These are phyloP conservation scores for Oxyura jamaicensis DNA, from an alignment of 2,113 vertebrate species.

Conservation along the genomic window DNA sequence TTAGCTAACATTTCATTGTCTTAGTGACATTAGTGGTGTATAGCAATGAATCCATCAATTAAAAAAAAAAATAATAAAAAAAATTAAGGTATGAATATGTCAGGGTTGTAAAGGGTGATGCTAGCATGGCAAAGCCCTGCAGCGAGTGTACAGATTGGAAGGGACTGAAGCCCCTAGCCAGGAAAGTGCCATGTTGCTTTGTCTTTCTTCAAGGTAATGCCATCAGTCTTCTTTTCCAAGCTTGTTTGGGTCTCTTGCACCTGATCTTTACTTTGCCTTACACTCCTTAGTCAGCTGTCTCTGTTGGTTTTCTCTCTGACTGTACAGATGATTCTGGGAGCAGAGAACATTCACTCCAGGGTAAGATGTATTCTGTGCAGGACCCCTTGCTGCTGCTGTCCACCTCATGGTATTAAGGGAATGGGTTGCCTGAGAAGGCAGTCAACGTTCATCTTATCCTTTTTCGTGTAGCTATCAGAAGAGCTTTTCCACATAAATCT, in stretches of 20 bases:
- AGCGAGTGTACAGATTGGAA: background rate
- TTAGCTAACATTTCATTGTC: background rate
- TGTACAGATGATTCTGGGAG: background rate
- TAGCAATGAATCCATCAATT: background rate
- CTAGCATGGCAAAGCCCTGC: background rate
- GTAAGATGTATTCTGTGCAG: background rate
- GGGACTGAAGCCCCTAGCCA: background rate
- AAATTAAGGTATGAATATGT: background rate
- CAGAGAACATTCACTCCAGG: background rate
- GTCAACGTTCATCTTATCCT: background rate
- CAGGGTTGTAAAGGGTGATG: background rate
- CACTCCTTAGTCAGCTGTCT: background rate
- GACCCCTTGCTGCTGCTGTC: background rate
- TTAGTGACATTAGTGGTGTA: background rate
- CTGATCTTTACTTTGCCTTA: background rate
- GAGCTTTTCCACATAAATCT: background rate
- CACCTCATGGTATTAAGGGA: background rate
- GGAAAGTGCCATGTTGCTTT: background rate
- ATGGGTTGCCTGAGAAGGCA: background rate
- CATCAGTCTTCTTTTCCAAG: background rate
- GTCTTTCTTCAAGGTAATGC: background rate
- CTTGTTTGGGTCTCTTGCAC: background rate
- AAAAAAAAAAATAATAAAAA: background rate
- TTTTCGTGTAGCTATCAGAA: background rate
- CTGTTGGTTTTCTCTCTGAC: background rate